These are phyloP conservation scores for Esox lucius DNA, from an alignment of 2,797 vertebrate species.

Conservation along the genomic window DNA sequence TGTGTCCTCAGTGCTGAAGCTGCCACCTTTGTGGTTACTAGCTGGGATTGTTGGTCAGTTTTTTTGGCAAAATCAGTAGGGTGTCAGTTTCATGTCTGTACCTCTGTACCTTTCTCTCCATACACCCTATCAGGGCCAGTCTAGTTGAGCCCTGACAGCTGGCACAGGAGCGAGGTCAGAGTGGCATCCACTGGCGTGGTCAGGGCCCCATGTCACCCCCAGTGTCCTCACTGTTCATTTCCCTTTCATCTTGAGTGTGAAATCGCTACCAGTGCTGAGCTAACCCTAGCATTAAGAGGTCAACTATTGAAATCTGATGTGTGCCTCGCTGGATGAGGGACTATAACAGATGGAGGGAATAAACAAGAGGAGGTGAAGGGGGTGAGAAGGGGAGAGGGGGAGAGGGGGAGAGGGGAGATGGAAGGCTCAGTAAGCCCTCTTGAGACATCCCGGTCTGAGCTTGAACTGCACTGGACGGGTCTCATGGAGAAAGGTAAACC, in stretches of 20 bases:
- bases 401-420: conserved; percentile 28
- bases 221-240: conserved; percentile 79
- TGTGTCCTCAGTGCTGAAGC: background rate
- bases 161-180: conserved; percentile 57
- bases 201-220: conserved; percentile 72
- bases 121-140: conserved; percentile 44
- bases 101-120: background rate
- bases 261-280: conserved; percentile 77
- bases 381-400: conserved; percentile 29
- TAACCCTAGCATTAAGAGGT: conserved; percentile 83
- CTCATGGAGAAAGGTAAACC: no score
- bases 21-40: background rate
- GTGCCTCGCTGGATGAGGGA: conserved; percentile 72
- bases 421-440: conserved; percentile 42
- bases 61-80: background rate
- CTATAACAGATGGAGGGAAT: conserved; percentile 71
- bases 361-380: conserved; percentile 30
- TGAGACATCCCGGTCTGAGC: conserved; percentile 31
- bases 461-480: conserved; percentile 7
- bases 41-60: background rate
- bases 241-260: conserved; percentile 86
- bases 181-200: conserved; percentile 61
- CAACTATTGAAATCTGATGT: conserved; percentile 85
- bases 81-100: background rate
- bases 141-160: conserved; percentile 47